A percentile compares a stretch with the other conserved stretches of the same genome.
Conservation (phyloP, 2,888 invertebrate genomes). For the Apodemia mormo region DNA sequence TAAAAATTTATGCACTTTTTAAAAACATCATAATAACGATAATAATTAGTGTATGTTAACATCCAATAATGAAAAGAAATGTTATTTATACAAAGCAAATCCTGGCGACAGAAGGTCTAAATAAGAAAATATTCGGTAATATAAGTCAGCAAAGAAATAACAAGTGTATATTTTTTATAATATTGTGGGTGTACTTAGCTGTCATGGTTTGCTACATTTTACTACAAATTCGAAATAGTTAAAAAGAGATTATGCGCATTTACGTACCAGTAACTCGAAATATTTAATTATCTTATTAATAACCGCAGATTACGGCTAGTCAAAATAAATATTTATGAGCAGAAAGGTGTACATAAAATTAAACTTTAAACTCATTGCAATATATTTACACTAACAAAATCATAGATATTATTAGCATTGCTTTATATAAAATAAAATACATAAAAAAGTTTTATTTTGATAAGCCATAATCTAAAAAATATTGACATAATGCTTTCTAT, state of each 20-base stretch:
- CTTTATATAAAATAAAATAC: background rate
- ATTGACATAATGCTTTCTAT: background rate
- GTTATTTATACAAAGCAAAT: too few species aligned
- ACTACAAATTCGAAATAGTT: background rate
- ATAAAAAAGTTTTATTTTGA: background rate
- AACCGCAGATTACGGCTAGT: background rate
- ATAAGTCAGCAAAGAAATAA: too few species aligned
- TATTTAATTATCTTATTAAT: background rate
- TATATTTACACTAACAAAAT: background rate
- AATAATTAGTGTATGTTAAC: too few species aligned
- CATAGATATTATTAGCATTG: background rate
- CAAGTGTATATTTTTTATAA: too few species aligned
- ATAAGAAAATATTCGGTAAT: too few species aligned
- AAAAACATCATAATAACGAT: background rate
- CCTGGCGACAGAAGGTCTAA: too few species aligned
- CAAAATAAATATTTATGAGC: background rate
- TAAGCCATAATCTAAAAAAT: background rate
- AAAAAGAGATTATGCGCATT: background rate
- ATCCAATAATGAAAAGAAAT: too few species aligned
- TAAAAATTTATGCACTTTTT: conserved; percentile 7
- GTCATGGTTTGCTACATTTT: conserved; percentile 1
- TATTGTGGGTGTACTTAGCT: background rate
- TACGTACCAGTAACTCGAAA: background rate
- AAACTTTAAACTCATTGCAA: background rate
- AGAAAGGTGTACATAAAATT: background rate